Evolutionary conservation across 2,888 invertebrate genomes (phyloP), one percentile per base, ranked within the genome.

Genomic region (Drosophila pseudotakahashii): DNA sequence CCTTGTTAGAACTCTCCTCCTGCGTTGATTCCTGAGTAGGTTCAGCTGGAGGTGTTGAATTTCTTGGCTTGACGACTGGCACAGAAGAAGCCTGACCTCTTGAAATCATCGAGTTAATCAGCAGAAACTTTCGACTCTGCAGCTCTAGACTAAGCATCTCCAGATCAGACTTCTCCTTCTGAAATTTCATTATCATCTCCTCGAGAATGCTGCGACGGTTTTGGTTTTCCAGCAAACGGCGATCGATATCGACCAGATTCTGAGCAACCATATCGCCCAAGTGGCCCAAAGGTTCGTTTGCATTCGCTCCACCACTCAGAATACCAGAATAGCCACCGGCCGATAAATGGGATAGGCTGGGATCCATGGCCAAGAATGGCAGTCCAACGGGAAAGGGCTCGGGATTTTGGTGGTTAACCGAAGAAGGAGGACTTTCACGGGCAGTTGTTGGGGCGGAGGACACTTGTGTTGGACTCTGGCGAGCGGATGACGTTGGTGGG

Each of bases 141-240:
- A 92, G 45, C 59, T 91, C 90, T 53, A 91, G 81, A 3, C 83
- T 89, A n/a, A 64, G 61, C 67, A 90, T 71, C 59, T 92, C 92
- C 32, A 91, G 76, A 41, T 90, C 89, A 68, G 90, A 89, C 76
- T 91, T 92, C 41, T 91, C 91, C 14, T 90, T 91, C 61, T 92
- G 91, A 30, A 91, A 72, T 61, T 92, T 91, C 23, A 90, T 73
- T 16, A 92, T 91, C 89, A 91, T 90, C 60, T 91, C 91, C 30
- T 92, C 91, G n/a, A 92, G 81, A 48, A 89, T 89, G 64, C 87
- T 89, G 66, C 91, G 91, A 6, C 91, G 87, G 51, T 90, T 90
- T 34, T 91, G 90, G 45, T 91, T 73, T 62, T 91, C 90, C 76
- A 91, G 71, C n/a, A 92, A 76, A 7, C 89, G 89, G 0, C 88